phyloP scores from a whole-genome alignment of 2,113 vertebrate species.

The Elachura formosa region DNA sequence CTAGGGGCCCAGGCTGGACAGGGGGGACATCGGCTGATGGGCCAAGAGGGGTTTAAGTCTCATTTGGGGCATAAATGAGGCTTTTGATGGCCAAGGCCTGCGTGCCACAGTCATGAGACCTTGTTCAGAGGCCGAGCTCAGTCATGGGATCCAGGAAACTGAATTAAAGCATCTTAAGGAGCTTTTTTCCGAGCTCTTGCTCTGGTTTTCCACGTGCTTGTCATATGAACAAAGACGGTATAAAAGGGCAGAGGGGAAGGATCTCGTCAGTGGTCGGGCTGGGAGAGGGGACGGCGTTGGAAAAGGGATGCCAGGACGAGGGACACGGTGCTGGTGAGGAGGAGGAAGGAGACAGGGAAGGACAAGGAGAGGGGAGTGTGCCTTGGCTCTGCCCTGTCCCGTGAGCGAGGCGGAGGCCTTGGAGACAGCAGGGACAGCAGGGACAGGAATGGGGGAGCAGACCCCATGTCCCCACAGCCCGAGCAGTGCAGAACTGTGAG shows the following conservation, averaged over 20 bases:
- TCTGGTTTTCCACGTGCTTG: conserved; percentile 53
- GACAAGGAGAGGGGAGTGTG: background rate
- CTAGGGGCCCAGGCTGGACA: rapidly evolving
- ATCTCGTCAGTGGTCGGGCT: background rate
- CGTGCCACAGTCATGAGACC: conserved; percentile 49
- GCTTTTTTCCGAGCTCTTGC: conserved; percentile 28
- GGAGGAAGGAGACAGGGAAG: background rate
- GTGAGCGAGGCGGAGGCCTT: background rate
- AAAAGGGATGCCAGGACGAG: background rate
- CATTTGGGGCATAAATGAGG: conserved; percentile 44
- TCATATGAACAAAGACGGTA: conserved; percentile 46
- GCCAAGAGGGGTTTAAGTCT: conserved; percentile 4
- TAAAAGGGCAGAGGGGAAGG: conserved; percentile 45
- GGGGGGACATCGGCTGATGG: rapidly evolving
- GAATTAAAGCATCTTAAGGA: conserved; percentile 60
- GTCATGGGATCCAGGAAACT: conserved; percentile 60
- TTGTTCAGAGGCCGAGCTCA: background rate
- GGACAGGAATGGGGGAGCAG: background rate
- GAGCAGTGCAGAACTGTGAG: background rate
- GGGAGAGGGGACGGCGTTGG: background rate
- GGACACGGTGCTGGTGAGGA: background rate
- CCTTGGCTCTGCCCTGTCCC: background rate
- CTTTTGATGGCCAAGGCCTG: conserved; percentile 18
- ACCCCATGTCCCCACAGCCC: rapidly evolving
- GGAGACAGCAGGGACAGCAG: background rate